phyloP scores from a whole-genome alignment of 2,797 vertebrate genomes.

The Gobio occitaniae region DNA sequence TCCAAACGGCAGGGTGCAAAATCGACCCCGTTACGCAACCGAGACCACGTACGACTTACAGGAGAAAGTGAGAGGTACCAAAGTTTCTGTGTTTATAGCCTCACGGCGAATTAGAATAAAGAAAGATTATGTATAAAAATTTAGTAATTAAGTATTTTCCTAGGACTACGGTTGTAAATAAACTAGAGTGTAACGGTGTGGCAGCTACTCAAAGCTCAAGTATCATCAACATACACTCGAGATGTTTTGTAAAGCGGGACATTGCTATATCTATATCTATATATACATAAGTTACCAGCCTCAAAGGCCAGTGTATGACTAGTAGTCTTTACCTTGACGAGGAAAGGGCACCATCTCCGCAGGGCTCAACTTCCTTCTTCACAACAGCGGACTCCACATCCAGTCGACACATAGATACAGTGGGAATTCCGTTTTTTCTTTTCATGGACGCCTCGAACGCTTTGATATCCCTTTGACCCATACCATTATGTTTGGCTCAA shows the following conservation, averaged over 20 bases:
- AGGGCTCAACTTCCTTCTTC: conserved; percentile 61
- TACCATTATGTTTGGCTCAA: conserved; percentile 58
- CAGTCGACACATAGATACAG: conserved; percentile 62
- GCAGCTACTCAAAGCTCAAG: not conserved
- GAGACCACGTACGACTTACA: conserved; percentile 16
- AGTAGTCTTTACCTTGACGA: conserved; percentile 58
- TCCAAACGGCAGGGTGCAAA: conserved; percentile 30
- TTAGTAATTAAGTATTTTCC: not conserved
- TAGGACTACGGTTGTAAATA: not conserved
- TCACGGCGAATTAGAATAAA: not conserved
- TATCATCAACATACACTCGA: conserved; percentile 1
- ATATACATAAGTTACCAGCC: not conserved
- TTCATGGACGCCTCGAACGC: conserved; percentile 60
- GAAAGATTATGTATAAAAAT: not conserved
- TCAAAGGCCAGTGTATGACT: not conserved
- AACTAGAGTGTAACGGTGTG: not conserved
- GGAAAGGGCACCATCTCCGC: conserved; percentile 58
- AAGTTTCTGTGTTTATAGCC: not conserved
- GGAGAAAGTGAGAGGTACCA: not conserved
- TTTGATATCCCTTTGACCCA: conserved; percentile 62
- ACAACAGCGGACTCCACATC: conserved; percentile 60
- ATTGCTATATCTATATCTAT: no score
- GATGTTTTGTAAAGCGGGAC: not conserved
- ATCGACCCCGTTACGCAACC: conserved; percentile 54
- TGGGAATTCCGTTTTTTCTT: conserved; percentile 53